A percentile compares a stretch with the other conserved stretches of the same genome.
Conservation (phyloP, 2,888 invertebrate species). For the Stratiomys singularior region DNA sequence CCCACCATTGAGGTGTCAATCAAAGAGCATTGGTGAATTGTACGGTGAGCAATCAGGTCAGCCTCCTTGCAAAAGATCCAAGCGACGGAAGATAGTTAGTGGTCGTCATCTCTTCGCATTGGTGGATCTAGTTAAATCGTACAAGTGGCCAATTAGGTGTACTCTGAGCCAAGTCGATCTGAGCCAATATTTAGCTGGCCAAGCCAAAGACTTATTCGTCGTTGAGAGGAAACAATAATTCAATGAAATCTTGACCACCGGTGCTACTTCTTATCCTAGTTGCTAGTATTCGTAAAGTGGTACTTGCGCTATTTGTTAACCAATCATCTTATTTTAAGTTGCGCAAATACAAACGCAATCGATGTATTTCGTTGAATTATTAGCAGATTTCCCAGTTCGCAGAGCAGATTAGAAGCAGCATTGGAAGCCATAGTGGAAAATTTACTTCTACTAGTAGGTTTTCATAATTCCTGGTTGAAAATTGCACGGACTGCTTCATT, state of each 20-base stretch:
- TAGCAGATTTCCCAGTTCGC: too few species aligned
- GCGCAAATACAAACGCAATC: conserved; percentile 36
- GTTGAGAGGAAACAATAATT: conserved; percentile 26
- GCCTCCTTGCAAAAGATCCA: not conserved
- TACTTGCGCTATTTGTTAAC: conserved; percentile 27
- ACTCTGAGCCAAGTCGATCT: conserved; percentile 34
- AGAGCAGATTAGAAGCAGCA: too few species aligned
- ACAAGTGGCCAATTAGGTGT: conserved; percentile 48
- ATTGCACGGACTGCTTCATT: too few species aligned
- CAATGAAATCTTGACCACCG: conserved; percentile 40
- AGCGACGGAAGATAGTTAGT: not conserved
- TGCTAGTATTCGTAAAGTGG: not conserved
- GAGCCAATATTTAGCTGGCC: not conserved
- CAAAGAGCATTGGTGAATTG: conserved; percentile 18
- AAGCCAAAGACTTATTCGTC: not conserved
- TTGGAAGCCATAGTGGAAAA: too few species aligned
- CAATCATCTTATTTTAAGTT: conserved; percentile 11
- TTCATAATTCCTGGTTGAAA: too few species aligned
- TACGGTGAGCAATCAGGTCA: conserved; percentile 37
- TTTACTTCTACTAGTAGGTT: too few species aligned
- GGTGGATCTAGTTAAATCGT: conserved; percentile 38
- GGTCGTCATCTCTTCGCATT: conserved; percentile 6
- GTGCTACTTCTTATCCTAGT: not conserved
- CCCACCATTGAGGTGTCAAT: conserved; percentile 51
- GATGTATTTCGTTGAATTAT: not conserved